phyloP scores from a whole-genome alignment of 2,797 vertebrate species.

The Brachyalestes nurse region DNA sequence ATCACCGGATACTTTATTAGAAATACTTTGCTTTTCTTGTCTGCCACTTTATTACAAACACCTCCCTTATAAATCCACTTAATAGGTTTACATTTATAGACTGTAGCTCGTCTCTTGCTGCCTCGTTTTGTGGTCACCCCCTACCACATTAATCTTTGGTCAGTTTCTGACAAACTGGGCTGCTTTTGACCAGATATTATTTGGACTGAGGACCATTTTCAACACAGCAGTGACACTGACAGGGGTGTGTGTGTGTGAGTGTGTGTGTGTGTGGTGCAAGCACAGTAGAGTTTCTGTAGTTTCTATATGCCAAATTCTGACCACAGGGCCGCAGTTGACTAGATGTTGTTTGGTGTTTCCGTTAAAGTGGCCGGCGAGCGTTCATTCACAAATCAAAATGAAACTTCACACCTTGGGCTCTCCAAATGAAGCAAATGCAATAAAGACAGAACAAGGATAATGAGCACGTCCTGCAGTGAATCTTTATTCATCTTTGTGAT shows the following conservation, averaged over 20 bases:
- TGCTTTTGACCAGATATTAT: too few relatives aligned
- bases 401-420: neutral
- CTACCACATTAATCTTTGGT: neutral
- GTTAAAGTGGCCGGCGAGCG: neutral
- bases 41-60: slow-evolving; percentile 1
- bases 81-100: neutral
- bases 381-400: slow-evolving; percentile 5
- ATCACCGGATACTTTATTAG: neutral
- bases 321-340: neutral
- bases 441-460: neutral
- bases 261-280: too few relatives aligned
- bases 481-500: slow-evolving; percentile 3
- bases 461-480: neutral
- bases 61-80: neutral
- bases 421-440: slow-evolving; percentile 5
- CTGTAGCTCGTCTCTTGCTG: neutral
- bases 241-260: too few relatives aligned
- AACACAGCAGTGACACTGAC: too few relatives aligned
- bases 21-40: neutral
- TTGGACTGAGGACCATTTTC: too few relatives aligned
- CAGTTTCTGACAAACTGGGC: neutral
- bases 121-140: neutral
- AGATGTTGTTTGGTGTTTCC: neutral
- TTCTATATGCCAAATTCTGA: neutral
- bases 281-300: too few relatives aligned